Evolutionary conservation across 1,140 invertebrate genomes (phyloP).

Genomic region (Colletes gigas): DNA sequence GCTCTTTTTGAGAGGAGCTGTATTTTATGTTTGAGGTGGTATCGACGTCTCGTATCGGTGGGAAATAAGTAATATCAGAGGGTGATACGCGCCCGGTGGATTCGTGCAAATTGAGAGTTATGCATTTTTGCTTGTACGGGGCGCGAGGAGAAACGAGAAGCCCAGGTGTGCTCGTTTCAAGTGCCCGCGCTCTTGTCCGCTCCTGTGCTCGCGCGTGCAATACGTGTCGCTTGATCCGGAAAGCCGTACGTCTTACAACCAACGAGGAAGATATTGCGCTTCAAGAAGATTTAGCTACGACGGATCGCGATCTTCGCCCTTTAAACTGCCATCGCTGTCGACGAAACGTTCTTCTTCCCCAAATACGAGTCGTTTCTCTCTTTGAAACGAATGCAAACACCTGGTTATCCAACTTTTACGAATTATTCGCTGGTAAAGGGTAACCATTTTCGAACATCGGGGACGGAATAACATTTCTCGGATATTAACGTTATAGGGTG

Average conservation of each 20-base stretch:
- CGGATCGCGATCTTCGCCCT: neutral
- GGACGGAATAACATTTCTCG: no score
- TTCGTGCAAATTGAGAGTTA: slow-evolving; percentile 63
- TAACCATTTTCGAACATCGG: no score
- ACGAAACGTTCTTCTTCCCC: neutral
- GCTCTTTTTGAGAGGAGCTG: slow-evolving; percentile 29
- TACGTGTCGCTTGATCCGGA: slow-evolving; percentile 52
- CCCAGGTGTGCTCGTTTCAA: neutral
- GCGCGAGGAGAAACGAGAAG: neutral
- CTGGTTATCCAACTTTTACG: no score
- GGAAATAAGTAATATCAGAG: slow-evolving; percentile 52
- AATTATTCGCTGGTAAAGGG: no score
- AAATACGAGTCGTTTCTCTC: neutral
- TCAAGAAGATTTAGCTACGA: slow-evolving; percentile 55
- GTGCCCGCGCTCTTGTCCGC: neutral
- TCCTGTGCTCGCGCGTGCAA: slow-evolving; percentile 23
- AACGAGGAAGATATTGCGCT: slow-evolving; percentile 57
- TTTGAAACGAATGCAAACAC: neutral
- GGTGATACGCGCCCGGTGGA: neutral
- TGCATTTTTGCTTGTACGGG: slow-evolving; percentile 48
- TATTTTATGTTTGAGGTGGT: slow-evolving; percentile 49
- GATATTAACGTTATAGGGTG: no score
- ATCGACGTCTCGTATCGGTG: slow-evolving; percentile 42
- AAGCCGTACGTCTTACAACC: slow-evolving; percentile 52
- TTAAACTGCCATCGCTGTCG: slow-evolving; percentile 11